Evolutionary conservation across 2,797 vertebrate genomes (phyloP), one percentile per base, ranked within the genome.

Genomic region (Anas flavirostris): DNA sequence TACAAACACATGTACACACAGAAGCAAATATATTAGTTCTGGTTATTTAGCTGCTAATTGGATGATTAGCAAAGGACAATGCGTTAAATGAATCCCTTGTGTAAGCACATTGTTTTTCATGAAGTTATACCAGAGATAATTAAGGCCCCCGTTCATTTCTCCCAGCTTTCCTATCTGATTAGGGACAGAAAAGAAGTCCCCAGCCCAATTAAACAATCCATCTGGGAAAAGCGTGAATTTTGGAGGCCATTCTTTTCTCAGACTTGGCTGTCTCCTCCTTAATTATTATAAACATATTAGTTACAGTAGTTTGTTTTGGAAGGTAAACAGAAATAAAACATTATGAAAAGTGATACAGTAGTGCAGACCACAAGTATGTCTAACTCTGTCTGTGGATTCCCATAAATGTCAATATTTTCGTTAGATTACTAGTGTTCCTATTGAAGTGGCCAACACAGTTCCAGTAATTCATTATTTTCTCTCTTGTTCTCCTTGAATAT

Each of bases 261-360:
- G 62, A 64, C 28, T 92, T 86, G 84, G 52, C 83, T 59, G 70
- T 68, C 64, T 88, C 26, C 19, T 86, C 48, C 67, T 82, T 91
- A 88, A 84, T 91, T 96, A 90, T 85, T 90, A 85, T 69, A 93
- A 95, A 80, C 52, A 66, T 66, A 90, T 91, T 94, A 90, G 74
- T 95, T 94, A 86, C 83, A 94, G 81, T 66, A 85, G 93, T 93
- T 97, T 95, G 68, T 88, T 97, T 96, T 90, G 83, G 90, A 94
- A 95, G 93, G 88, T 94, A 96, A 96, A 96, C 86, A 96, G 80
- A 86, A 96, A 91, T 75, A 85, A 94, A 95, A 55, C 64, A 59
- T 84, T 76, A 68, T 90, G 92, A 94, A 82, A 96, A 94, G 75
- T 43, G 94, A 95, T 96, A 88, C 74, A 94, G 90, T 78, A 78